These are phyloP conservation scores for Listronotus bonariensis DNA, from an alignment of 1,140 invertebrate species.

Conservation along the genomic window DNA sequence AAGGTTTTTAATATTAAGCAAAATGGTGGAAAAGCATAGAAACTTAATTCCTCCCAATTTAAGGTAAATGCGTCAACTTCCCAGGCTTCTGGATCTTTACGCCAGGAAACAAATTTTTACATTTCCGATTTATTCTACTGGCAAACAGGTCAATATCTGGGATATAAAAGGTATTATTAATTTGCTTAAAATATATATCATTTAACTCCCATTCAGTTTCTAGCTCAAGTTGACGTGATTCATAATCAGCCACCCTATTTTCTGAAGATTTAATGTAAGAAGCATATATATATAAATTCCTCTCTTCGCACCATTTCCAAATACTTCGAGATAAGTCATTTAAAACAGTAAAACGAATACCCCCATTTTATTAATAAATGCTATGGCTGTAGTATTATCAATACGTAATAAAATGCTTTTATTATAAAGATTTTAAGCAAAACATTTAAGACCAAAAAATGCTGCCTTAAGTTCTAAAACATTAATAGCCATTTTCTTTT, in stretches of 20 bases:
- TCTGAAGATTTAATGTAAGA: slow-evolving; percentile 30
- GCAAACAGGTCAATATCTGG: slow-evolving; percentile 48
- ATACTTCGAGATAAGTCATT: slow-evolving; percentile 5
- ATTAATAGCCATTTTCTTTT: slow-evolving; percentile 14
- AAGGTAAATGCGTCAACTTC: slow-evolving; percentile 47
- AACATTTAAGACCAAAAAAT: slow-evolving; percentile 16
- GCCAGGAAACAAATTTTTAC: slow-evolving; percentile 41
- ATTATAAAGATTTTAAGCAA: slow-evolving; percentile 1
- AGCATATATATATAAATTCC: slow-evolving; percentile 22
- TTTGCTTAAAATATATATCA: slow-evolving; percentile 23
- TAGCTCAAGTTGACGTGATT: slow-evolving; percentile 31
- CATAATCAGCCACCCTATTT: slow-evolving; percentile 43
- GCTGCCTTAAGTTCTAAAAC: slow-evolving; percentile 17
- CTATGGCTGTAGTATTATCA: slow-evolving; percentile 19
- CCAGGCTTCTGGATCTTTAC: slow-evolving; percentile 33
- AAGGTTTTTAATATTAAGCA: slow-evolving; percentile 36
- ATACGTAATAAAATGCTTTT: slow-evolving; percentile 8
- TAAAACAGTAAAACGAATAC: not conserved
- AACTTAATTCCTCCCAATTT: slow-evolving; percentile 32
- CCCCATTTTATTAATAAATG: slow-evolving; percentile 25
- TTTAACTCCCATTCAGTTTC: slow-evolving; percentile 14
- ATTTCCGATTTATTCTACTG: slow-evolving; percentile 44
- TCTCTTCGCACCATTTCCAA: slow-evolving; percentile 19
- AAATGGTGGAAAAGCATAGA: slow-evolving; percentile 48
- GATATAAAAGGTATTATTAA: slow-evolving; percentile 30